These are phyloP conservation scores for Malurus cyaneus DNA, from an alignment of 2,113 vertebrate species.

Conservation along the genomic window DNA sequence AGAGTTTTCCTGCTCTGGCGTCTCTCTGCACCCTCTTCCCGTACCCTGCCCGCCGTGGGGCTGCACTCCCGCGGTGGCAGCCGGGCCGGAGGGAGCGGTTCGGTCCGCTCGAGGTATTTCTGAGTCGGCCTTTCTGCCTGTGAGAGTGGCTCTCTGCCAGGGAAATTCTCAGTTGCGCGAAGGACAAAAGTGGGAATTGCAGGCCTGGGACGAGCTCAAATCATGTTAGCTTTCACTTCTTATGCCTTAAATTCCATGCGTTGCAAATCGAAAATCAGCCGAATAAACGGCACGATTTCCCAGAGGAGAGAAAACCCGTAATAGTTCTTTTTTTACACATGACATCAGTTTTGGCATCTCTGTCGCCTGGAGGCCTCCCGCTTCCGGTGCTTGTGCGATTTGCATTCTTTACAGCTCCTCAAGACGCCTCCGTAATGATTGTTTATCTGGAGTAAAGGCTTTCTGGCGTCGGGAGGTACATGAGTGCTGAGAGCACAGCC, in stretches of 20 bases:
- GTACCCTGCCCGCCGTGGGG: rapidly evolving
- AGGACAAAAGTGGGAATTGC: background rate
- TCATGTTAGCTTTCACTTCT: rapidly evolving
- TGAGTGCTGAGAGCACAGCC: rapidly evolving
- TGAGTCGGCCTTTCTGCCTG: rapidly evolving
- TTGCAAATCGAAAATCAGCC: background rate
- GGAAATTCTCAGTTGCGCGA: rapidly evolving
- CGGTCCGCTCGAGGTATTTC: rapidly evolving
- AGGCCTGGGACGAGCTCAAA: background rate
- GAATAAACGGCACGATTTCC: background rate
- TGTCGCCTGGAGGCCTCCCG: rapidly evolving
- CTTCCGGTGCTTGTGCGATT: background rate
- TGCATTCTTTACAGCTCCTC: rapidly evolving
- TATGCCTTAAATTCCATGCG: background rate
- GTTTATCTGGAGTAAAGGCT: rapidly evolving
- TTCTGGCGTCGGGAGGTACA: background rate
- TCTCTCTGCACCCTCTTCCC: no score
- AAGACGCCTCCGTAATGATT: background rate
- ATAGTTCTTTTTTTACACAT: background rate
- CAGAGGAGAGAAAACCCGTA: no score
- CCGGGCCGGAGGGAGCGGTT: background rate
- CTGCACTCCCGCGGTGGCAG: background rate
- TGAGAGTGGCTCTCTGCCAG: rapidly evolving
- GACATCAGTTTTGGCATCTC: background rate
- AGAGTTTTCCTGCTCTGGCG: no score